Percentiles rank a stretch among this genome's conserved stretches.
These are phyloP conservation scores for Halictus rubicundus DNA, from an alignment of 1,140 invertebrate genomes.

Conservation along the genomic window DNA sequence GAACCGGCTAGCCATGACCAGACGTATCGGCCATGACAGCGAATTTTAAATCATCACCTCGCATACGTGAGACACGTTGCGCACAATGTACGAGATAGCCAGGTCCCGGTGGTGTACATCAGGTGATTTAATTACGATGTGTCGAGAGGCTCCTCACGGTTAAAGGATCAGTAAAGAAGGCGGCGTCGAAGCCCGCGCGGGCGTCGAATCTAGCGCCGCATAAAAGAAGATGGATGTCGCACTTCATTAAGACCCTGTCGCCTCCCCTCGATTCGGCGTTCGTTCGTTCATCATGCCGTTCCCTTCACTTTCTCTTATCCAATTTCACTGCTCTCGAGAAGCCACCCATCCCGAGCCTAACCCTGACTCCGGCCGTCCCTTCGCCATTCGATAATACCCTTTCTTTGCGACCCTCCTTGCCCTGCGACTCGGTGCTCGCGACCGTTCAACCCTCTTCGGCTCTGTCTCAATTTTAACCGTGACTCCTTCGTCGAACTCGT, in stretches of 20 bases:
- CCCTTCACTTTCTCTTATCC: slow-evolving; percentile 62
- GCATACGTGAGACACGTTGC: too few relatives aligned
- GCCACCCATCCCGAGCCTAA: slow-evolving; percentile 18
- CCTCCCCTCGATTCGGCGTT: slow-evolving; percentile 26
- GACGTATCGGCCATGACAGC: too few relatives aligned
- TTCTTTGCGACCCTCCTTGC: neutral
- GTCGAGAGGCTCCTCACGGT: neutral
- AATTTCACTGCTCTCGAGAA: slow-evolving; percentile 64
- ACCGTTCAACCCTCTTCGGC: slow-evolving; percentile 25
- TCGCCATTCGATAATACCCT: slow-evolving; percentile 4
- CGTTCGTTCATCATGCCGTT: slow-evolving; percentile 43
- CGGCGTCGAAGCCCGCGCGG: slow-evolving; percentile 6
- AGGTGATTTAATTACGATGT: neutral
- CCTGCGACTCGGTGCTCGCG: neutral
- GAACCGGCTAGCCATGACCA: too few relatives aligned
- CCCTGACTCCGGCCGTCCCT: slow-evolving; percentile 41
- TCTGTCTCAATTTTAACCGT: slow-evolving; percentile 50
- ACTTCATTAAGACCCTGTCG: slow-evolving; percentile 68
- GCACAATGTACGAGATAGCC: too few relatives aligned
- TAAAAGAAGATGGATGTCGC: slow-evolving; percentile 74
- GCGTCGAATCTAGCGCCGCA: slow-evolving; percentile 55
- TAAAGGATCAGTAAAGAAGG: neutral
- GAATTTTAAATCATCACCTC: too few relatives aligned
- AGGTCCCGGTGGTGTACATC: too few relatives aligned
- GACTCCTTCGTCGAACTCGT: slow-evolving; percentile 39